Evolutionary conservation across 2,797 vertebrate species (phyloP).

Genomic region (Ibycter americanus): DNA sequence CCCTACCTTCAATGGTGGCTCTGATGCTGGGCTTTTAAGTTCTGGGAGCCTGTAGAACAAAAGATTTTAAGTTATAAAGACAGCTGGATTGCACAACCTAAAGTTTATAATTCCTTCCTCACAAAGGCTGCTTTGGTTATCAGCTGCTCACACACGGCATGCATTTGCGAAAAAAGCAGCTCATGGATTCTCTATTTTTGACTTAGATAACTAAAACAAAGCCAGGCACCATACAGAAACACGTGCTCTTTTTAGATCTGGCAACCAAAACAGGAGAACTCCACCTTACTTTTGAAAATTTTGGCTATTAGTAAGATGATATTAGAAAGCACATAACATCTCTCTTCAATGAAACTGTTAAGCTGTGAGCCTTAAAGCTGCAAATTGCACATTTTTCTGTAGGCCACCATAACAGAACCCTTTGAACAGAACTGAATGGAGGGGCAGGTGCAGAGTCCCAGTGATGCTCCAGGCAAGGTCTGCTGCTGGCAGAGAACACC

Average conservation of each 20-base stretch:
- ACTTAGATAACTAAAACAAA: neutral
- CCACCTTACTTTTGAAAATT: neutral
- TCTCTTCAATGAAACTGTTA: neutral
- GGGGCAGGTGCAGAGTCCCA: neutral
- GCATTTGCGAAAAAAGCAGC: neutral
- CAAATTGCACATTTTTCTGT: neutral
- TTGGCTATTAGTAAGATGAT: neutral
- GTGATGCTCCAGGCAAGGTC: neutral
- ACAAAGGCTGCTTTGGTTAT: neutral
- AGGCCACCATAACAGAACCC: neutral
- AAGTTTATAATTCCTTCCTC: neutral
- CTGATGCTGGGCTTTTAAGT: conserved; percentile 76
- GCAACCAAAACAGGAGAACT: neutral
- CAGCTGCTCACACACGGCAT: neutral
- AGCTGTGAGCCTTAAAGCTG: neutral
- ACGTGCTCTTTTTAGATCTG: neutral
- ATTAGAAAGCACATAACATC: neutral
- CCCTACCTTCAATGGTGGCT: conserved; percentile 89
- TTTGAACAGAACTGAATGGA: neutral
- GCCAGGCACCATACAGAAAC: neutral
- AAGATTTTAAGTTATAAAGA: conserved; percentile 32
- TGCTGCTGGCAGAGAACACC: neutral
- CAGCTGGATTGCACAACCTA: neutral
- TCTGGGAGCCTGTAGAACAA: conserved; percentile 85
- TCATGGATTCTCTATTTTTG: neutral